These are phyloP conservation scores for Natrix natrix DNA, from an alignment of 2,797 vertebrate species.

Conservation along the genomic window DNA sequence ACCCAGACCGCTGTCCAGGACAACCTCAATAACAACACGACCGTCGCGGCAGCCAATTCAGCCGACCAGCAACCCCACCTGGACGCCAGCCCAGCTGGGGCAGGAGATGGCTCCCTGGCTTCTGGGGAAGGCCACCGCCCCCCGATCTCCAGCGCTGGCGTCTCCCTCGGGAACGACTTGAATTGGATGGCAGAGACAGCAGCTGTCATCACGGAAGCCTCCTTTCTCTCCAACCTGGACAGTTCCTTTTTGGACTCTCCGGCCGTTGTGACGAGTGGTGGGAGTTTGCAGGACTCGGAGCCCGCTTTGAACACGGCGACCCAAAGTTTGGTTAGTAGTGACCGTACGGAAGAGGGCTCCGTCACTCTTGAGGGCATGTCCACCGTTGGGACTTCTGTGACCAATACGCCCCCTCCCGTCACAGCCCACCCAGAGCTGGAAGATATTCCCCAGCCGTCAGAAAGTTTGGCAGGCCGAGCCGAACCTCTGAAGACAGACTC, in stretches of 20 bases:
- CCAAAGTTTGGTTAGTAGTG: conserved; percentile 62
- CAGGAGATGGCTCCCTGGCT: not conserved
- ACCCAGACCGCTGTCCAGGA: conserved; percentile 89
- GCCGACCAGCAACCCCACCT: conserved; percentile 42
- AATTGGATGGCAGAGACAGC: conserved; percentile 90
- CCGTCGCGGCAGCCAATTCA: fast-evolving
- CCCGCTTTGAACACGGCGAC: conserved; percentile 42
- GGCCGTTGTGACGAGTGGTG: not conserved
- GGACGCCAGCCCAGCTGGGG: fast-evolving
- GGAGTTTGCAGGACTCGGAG: conserved; percentile 34
- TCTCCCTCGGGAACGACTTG: conserved; percentile 67
- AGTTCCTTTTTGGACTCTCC: conserved; percentile 63
- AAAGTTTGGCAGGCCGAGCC: not conserved
- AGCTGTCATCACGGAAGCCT: conserved; percentile 82
- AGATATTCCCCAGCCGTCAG: fast-evolving
- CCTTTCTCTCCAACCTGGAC: conserved; percentile 75
- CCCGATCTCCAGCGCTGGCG: not conserved
- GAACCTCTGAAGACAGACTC: conserved; percentile 17
- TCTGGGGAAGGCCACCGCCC: conserved; percentile 22
- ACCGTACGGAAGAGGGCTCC: conserved; percentile 31
- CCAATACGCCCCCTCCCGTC: fast-evolving
- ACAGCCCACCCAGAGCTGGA: fast-evolving
- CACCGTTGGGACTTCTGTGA: fast-evolving
- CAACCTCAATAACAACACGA: conserved; percentile 91
- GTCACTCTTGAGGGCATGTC: conserved; percentile 67